These are phyloP conservation scores for Hemiscyllium ocellatum DNA, from an alignment of 2,113 vertebrate species.

Conservation along the genomic window DNA sequence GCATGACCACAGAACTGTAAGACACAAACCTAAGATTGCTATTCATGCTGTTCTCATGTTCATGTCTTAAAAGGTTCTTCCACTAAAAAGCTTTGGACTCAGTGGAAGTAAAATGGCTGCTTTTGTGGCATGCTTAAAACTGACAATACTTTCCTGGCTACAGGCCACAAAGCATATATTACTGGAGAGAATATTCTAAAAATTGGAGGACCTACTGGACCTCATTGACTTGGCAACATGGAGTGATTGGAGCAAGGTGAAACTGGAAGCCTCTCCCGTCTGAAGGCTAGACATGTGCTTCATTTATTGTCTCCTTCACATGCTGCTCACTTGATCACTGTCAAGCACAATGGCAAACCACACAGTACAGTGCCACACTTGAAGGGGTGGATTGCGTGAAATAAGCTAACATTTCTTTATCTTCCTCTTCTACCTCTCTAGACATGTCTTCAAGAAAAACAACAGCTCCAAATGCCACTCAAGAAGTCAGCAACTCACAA, in stretches of 20 bases:
- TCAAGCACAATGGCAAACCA: neutral
- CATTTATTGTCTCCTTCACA: neutral
- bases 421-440: conserved; percentile 13
- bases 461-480: neutral
- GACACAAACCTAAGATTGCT: no score
- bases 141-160: no score
- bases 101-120: neutral
- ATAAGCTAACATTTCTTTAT: conserved; percentile 2
- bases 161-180: neutral
- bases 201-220: neutral
- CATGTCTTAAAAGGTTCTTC: neutral
- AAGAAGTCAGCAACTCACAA: conserved; percentile 3
- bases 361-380: neutral
- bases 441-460: conserved; percentile 25
- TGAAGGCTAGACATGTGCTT: neutral
- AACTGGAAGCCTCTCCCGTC: neutral
- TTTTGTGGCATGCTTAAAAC: neutral
- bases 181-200: neutral
- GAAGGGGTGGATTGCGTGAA: neutral
- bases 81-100: neutral
- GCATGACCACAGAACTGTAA: neutral
- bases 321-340: neutral
- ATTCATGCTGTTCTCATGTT: neutral
- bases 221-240: neutral
- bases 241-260: neutral